A percentile compares a stretch with the other conserved stretches of the same genome.
These are phyloP conservation scores for Trachelus tabidus DNA, from an alignment of 2,888 invertebrate genomes.

Conservation along the genomic window DNA sequence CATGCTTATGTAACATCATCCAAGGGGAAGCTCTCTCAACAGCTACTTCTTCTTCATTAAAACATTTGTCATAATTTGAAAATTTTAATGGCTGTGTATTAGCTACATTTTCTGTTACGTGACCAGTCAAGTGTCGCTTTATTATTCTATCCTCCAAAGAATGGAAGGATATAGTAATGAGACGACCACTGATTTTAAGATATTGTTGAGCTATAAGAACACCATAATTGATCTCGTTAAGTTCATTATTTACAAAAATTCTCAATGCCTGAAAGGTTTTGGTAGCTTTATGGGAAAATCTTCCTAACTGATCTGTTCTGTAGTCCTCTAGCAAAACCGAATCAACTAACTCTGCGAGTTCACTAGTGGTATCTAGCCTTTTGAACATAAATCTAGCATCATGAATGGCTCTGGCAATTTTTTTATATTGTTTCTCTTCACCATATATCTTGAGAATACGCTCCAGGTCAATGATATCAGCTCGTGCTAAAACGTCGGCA, in stretches of 20 bases:
- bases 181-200: conserved; percentile 80
- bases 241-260: conserved; percentile 95
- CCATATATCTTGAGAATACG: conserved; percentile 92
- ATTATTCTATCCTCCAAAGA: conserved; percentile 94
- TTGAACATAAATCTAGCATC: conserved; percentile 83
- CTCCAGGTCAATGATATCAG: conserved; percentile 81
- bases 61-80: conserved; percentile 71
- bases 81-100: conserved; percentile 81
- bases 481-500: conserved; percentile 84
- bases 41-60: conserved; percentile 73
- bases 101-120: conserved; percentile 77
- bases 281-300: conserved; percentile 85
- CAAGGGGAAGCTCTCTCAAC: conserved; percentile 76
- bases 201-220: conserved; percentile 81
- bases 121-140: conserved; percentile 87
- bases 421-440: conserved; percentile 87
- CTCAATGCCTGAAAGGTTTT: conserved; percentile 94
- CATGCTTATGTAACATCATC: conserved; percentile 84
- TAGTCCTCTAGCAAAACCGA: conserved; percentile 71
- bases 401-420: conserved; percentile 87
- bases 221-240: conserved; percentile 93
- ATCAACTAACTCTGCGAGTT: conserved; percentile 81
- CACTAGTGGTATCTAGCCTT: conserved; percentile 83
- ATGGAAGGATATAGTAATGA: conserved; percentile 90
- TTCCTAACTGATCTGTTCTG: conserved; percentile 78